Evolutionary conservation across 2,888 invertebrate species (phyloP).

Genomic region (Rhingia campestris): DNA sequence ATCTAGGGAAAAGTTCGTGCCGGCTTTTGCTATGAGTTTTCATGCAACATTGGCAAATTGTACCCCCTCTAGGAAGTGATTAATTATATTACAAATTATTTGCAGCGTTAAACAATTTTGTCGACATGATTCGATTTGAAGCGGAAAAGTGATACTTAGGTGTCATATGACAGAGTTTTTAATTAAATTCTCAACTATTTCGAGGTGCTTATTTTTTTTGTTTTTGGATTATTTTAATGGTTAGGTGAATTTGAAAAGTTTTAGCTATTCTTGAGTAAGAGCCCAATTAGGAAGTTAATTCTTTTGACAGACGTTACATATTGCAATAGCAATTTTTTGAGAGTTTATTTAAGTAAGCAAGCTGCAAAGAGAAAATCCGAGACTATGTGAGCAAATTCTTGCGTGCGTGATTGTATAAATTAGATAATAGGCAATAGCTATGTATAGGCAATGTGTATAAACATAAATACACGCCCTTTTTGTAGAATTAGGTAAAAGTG

Average conservation of each 20-base stretch:
- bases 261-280: background rate
- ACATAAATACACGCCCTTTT: too few species aligned
- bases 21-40: slow-evolving; percentile 43
- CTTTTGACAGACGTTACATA: background rate
- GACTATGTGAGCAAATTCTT: too few species aligned
- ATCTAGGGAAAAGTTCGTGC: slow-evolving; percentile 46
- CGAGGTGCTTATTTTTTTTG: slow-evolving; percentile 7
- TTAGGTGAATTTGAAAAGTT: background rate
- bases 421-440: too few species aligned
- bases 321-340: background rate
- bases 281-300: background rate
- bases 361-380: too few species aligned
- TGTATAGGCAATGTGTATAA: too few species aligned
- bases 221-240: background rate
- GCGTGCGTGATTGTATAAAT: too few species aligned
- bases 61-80: slow-evolving; percentile 47
- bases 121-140: slow-evolving; percentile 52
- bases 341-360: background rate
- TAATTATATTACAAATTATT: slow-evolving; percentile 64
- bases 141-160: slow-evolving; percentile 28
- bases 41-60: slow-evolving; percentile 50
- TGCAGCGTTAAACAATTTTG: slow-evolving; percentile 66
- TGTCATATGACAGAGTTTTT: slow-evolving; percentile 52
- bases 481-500: too few species aligned
- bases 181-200: slow-evolving; percentile 53